Conservation (phyloP, 1,140 invertebrate species). For the Trichonephila clavata region DNA sequence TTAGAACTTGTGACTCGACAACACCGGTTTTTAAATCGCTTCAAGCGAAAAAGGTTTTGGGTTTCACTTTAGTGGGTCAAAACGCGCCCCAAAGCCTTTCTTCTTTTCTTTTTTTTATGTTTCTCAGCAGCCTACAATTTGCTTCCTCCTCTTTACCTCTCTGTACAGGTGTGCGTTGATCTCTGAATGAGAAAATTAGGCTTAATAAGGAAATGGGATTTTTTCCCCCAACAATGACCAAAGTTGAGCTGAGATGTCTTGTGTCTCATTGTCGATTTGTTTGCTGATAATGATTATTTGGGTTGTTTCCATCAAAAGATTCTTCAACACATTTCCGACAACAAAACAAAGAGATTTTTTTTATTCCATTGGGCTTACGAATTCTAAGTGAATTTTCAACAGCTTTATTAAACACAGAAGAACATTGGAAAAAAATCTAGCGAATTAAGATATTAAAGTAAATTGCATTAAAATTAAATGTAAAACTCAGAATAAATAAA, state of each 20-base stretch:
- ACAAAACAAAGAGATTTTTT: not conserved
- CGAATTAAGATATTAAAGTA: too few relatives aligned
- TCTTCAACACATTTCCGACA: not conserved
- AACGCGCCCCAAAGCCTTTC: slow-evolving; percentile 43
- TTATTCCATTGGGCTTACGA: not conserved
- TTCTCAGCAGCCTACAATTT: not conserved
- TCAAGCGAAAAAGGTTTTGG: slow-evolving; percentile 60
- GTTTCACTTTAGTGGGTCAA: slow-evolving; percentile 67
- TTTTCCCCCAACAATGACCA: not conserved
- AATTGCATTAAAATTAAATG: too few relatives aligned
- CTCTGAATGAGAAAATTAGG: slow-evolving; percentile 14
- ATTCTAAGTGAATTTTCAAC: too few relatives aligned
- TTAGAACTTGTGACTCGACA: too few relatives aligned
- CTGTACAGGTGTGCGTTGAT: not conserved
- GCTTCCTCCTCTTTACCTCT: slow-evolving; percentile 24
- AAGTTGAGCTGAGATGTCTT: not conserved
- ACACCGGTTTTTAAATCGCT: slow-evolving; percentile 58
- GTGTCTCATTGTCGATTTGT: not conserved
- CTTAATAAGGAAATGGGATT: not conserved
- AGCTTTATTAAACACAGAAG: too few relatives aligned
- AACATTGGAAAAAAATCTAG: too few relatives aligned
- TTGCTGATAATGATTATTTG: not conserved
- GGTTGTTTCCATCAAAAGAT: not conserved
- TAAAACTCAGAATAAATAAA: too few relatives aligned
- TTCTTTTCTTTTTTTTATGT: slow-evolving; percentile 22